phyloP scores from a whole-genome alignment of 2,113 vertebrate species.

The Stigmatopora argus region DNA sequence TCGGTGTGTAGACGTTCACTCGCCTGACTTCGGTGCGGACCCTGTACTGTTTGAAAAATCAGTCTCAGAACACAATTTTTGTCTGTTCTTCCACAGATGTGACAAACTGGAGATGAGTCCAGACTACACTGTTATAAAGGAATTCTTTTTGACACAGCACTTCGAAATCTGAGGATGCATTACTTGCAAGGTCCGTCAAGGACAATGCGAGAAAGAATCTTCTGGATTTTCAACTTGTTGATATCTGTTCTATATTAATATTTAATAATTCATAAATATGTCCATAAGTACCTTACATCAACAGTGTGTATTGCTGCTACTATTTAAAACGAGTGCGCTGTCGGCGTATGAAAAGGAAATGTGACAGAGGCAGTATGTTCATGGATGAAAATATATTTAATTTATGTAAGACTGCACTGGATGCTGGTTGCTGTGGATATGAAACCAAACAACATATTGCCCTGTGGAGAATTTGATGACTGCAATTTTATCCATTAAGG shows the following conservation, averaged over 20 bases:
- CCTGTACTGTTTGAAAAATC: neutral
- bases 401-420: constrained; percentile 53
- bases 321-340: constrained; percentile 55
- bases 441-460: constrained; percentile 17
- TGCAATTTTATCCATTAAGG: constrained; percentile 17
- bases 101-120: constrained; percentile 88
- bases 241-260: constrained; percentile 54
- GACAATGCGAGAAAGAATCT: constrained; percentile 31
- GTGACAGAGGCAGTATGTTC: constrained; percentile 24
- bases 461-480: constrained; percentile 17
- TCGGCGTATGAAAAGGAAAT: constrained; percentile 44
- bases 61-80: neutral
- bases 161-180: constrained; percentile 87
- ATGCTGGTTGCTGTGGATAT: constrained; percentile 52
- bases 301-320: constrained; percentile 68
- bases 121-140: constrained; percentile 79
- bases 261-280: constrained; percentile 36
- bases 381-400: constrained; percentile 21
- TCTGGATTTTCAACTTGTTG: constrained; percentile 26
- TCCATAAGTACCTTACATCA: constrained; percentile 36
- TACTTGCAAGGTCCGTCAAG: constrained; percentile 72
- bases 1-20: too few relatives aligned
- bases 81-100: constrained; percentile 74
- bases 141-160: constrained; percentile 84
- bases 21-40: neutral